These are phyloP conservation scores for Anthophora plumipes DNA, from an alignment of 2,888 invertebrate species.

Conservation along the genomic window DNA sequence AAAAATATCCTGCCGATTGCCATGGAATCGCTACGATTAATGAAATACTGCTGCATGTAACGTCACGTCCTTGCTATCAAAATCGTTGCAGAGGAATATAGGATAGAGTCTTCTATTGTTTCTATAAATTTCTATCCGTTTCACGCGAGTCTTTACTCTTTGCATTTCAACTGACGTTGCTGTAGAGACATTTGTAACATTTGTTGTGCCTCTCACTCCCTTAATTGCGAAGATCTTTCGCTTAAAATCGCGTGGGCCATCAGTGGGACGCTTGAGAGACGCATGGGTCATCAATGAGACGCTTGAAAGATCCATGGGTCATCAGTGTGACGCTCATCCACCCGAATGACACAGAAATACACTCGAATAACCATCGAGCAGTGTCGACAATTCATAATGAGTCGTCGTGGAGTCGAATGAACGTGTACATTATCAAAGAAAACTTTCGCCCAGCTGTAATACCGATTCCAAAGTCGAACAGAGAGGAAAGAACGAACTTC, in stretches of 20 bases:
- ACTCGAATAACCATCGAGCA: not conserved
- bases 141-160: not conserved
- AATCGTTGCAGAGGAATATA: not conserved
- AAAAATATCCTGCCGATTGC: slow-evolving; percentile 64
- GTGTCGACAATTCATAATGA: slow-evolving; percentile 14
- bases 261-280: too few relatives aligned
- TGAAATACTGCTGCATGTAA: not conserved
- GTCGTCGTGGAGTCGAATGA: slow-evolving; percentile 41
- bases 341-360: slow-evolving; percentile 1
- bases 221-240: too few relatives aligned
- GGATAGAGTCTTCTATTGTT: too few relatives aligned
- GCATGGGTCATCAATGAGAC: too few relatives aligned
- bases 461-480: slow-evolving; percentile 30
- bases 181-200: too few relatives aligned
- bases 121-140: too few relatives aligned
- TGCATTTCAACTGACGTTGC: not conserved
- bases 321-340: too few relatives aligned
- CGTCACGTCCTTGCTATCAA: not conserved
- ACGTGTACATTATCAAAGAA: slow-evolving; percentile 17
- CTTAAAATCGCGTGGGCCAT: not conserved
- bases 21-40: slow-evolving; percentile 24
- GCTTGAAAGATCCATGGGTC: not conserved
- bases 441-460: slow-evolving; percentile 2
- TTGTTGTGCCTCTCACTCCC: too few relatives aligned
- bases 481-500: not conserved